Percentiles rank a stretch among this genome's conserved stretches.
These are phyloP conservation scores for Calephelis nemesis DNA, from an alignment of 1,140 invertebrate genomes.

Conservation along the genomic window DNA sequence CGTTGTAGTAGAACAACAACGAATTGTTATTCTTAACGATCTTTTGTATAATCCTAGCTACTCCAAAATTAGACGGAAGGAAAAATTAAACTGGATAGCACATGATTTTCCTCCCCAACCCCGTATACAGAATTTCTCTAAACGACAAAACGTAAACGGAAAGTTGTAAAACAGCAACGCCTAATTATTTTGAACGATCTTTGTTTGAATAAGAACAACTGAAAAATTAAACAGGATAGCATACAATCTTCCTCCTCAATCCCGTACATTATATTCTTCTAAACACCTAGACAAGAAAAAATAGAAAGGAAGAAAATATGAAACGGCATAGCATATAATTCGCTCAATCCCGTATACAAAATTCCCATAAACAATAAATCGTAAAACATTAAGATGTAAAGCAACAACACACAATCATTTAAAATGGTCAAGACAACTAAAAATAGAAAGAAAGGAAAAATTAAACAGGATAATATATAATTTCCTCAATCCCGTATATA, in stretches of 20 bases:
- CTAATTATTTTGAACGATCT: not conserved
- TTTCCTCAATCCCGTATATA: no score
- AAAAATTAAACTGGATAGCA: not conserved
- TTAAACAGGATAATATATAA: no score
- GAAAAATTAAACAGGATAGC: not conserved
- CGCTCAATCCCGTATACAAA: not conserved
- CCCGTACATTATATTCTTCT: no score
- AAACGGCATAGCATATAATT: not conserved
- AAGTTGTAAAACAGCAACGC: not conserved
- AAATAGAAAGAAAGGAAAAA: not conserved
- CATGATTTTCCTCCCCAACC: not conserved
- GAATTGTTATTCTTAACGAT: not conserved
- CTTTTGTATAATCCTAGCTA: not conserved
- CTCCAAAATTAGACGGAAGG: not conserved
- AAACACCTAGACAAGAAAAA: no score
- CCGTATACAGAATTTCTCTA: not conserved
- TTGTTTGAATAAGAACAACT: no score
- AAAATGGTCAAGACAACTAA: not conserved
- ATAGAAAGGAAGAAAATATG: not conserved
- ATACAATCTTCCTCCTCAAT: no score
- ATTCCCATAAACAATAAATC: not conserved
- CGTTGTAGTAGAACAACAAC: not conserved
- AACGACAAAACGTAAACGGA: not conserved
- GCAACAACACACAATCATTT: not conserved
- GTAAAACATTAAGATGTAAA: not conserved